Evolutionary conservation across 23 tunicate genomes (phyloP), one percentile per base, ranked within the genome.

Genomic region (Halocynthia roretzi): DNA sequence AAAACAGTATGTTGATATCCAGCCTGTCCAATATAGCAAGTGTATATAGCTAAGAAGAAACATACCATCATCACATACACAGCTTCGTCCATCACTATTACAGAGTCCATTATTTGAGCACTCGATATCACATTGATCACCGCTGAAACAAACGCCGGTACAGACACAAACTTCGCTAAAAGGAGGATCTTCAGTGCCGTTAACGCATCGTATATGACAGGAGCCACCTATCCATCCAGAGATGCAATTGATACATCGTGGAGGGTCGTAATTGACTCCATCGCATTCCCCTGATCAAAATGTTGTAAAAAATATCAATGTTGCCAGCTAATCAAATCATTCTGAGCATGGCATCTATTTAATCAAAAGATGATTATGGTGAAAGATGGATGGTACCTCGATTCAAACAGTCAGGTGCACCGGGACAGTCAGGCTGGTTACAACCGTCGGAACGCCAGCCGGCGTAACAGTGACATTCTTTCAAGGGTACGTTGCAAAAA

Each of bases 131-230:
- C 80, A 76, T 11, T 52, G 53, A n/a, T 76, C 80, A 17, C 80
- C 80, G 14, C 53, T 23, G 80, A 58, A 76, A 58, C 80, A 76
- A 14, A 51, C 51, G 50, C 80, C 61, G 18, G 80, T 12, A 50
- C 80, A 76, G 0, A 51, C 80, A 68, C 80, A 76, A 11, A 56
- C 20, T 31, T 76, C 67, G 80, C 80, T 76, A 0, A 31, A 31
- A n/a, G 80, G 80, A 8, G 80, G 80, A 23, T 76, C 57, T 23
- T 76, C 80, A 19, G 7, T 31, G 31, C 80, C 80, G 67, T 76
- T 17, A 6, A 76, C 50, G 49, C 80, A 76, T 22, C 40, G 44
- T 12, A 76, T 58, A 44, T 56, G 51, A 50, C 80, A 76, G 52
- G 80, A 76, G 40, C 62, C 68, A 10, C 80, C 80, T 10, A 76